Evolutionary conservation across 2,797 vertebrate genomes (phyloP).

Genomic region (Dendrocincla fuliginosa): DNA sequence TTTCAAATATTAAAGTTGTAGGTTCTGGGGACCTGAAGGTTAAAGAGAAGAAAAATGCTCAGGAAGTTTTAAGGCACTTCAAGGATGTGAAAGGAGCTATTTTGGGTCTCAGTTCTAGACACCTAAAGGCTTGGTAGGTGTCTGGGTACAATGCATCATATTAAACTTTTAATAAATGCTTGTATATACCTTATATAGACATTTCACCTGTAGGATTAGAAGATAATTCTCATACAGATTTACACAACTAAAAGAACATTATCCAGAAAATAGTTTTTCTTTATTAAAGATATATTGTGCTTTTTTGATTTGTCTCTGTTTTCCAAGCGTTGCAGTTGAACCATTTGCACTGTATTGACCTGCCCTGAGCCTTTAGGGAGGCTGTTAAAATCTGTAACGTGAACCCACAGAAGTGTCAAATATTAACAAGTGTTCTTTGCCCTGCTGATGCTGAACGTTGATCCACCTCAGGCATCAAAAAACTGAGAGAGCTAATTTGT

Average conservation of each 20-base stretch:
- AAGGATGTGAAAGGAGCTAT: background rate
- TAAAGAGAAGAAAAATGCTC: background rate
- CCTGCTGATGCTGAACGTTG: background rate
- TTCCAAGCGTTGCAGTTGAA: background rate
- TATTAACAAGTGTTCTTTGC: slow-evolving; percentile 13
- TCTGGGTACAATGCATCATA: fast-evolving
- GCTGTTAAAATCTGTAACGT: background rate
- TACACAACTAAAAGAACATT: background rate
- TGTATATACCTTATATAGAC: background rate
- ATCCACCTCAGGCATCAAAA: slow-evolving; percentile 7
- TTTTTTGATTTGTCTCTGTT: background rate
- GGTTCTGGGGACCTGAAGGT: background rate
- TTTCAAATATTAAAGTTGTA: background rate
- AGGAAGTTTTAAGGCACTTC: background rate
- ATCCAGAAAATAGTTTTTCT: background rate
- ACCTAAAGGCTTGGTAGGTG: background rate
- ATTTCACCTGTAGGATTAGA: background rate
- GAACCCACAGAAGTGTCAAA: background rate
- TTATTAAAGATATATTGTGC: background rate
- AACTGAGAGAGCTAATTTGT: background rate
- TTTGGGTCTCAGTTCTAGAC: background rate
- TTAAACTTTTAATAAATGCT: background rate
- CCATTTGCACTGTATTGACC: background rate
- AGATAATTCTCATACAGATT: background rate
- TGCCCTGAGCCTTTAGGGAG: background rate